Percentiles rank a stretch among this genome's conserved stretches.
Conservation (phyloP, 2,888 invertebrate genomes). For the Suillia variegata region DNA sequence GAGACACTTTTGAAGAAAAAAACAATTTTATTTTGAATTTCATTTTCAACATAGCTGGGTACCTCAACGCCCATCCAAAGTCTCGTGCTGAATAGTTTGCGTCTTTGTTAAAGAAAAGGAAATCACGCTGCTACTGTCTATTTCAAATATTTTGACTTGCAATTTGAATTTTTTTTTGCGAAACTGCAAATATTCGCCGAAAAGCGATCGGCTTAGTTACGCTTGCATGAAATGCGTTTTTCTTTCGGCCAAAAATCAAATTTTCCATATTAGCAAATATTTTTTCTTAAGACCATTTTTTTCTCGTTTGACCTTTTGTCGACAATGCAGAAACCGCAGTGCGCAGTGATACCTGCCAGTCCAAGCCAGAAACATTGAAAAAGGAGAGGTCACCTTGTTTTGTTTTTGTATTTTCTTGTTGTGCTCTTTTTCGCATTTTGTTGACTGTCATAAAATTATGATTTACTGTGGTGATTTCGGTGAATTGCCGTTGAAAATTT, state of each 20-base stretch:
- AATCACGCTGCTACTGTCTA: too few relatives aligned
- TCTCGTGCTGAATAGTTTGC: too few relatives aligned
- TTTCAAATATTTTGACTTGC: not conserved
- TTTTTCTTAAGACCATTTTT: not conserved
- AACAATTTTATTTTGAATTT: too few relatives aligned
- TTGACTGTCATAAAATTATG: conserved; percentile 30
- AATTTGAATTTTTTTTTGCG: not conserved
- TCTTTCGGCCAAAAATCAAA: not conserved
- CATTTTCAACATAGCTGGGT: too few relatives aligned
- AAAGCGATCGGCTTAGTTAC: not conserved
- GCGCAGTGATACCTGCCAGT: not conserved
- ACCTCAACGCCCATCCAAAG: too few relatives aligned
- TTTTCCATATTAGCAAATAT: conserved; percentile 2
- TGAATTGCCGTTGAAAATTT: conserved; percentile 22
- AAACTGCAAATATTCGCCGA: not conserved
- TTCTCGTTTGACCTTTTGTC: not conserved
- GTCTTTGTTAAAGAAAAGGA: too few relatives aligned
- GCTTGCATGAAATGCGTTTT: not conserved
- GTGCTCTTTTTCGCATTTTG: not conserved
- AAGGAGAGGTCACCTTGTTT: not conserved
- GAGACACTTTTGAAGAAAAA: too few relatives aligned
- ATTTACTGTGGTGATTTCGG: conserved; percentile 28
- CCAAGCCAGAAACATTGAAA: not conserved
- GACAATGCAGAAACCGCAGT: not conserved
- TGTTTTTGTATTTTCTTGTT: not conserved